These are phyloP conservation scores for Troides helena DNA, from an alignment of 2,888 invertebrate species.

Conservation along the genomic window DNA sequence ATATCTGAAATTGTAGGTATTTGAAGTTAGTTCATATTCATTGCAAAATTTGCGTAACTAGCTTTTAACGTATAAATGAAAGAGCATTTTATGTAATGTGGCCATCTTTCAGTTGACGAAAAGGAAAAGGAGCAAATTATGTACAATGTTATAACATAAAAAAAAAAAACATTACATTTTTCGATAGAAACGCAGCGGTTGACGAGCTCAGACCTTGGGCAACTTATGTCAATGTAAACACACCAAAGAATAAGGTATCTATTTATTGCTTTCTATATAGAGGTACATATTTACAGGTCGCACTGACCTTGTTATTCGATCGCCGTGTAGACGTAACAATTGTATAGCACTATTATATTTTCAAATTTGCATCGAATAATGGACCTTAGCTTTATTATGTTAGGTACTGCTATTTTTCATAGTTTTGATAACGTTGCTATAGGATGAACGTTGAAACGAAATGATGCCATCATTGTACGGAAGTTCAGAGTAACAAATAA, in stretches of 20 bases:
- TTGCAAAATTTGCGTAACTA: no score
- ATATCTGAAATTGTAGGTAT: no score
- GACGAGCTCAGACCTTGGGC: not conserved
- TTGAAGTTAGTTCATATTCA: no score
- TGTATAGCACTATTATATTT: conserved; percentile 10
- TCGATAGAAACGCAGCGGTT: not conserved
- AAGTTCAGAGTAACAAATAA: not conserved
- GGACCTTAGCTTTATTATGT: conserved; percentile 5
- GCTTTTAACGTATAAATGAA: no score
- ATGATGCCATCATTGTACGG: conserved; percentile 1
- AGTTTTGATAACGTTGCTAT: conserved; percentile 5
- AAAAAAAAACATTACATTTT: not conserved
- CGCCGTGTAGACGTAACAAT: conserved; percentile 10
- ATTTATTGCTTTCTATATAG: conserved; percentile 9
- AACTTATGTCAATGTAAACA: conserved; percentile 9
- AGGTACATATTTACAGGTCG: conserved; percentile 9
- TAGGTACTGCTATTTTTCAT: conserved; percentile 8
- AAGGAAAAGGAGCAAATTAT: no score
- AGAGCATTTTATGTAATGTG: no score
- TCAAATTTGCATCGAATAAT: conserved; percentile 21
- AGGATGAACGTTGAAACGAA: conserved; percentile 14
- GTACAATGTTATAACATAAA: not conserved
- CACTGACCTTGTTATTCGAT: conserved; percentile 16
- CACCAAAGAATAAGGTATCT: conserved; percentile 4
- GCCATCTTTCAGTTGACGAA: no score